phyloP scores from a whole-genome alignment of 2,888 invertebrate genomes.

The Acanthoscelides obtectus region DNA sequence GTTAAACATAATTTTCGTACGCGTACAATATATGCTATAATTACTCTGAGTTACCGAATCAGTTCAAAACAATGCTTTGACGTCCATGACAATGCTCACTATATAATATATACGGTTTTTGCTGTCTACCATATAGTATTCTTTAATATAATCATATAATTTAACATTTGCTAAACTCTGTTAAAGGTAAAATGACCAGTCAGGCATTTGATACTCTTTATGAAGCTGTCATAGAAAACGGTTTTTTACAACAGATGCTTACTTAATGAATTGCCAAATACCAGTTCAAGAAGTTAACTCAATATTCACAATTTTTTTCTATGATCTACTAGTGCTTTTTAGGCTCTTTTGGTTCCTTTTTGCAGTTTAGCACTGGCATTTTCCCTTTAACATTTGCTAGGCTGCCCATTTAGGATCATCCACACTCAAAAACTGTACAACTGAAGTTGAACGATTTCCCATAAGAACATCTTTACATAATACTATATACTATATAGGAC shows the following conservation, averaged over 20 bases:
- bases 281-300: too few relatives aligned
- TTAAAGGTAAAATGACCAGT: not conserved
- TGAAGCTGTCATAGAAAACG: not conserved
- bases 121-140: slow-evolving; percentile 42
- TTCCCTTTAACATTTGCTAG: not conserved
- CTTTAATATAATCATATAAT: slow-evolving; percentile 33
- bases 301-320: too few relatives aligned
- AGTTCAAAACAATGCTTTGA: not conserved
- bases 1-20: not conserved
- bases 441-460: not conserved
- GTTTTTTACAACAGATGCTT: not conserved
- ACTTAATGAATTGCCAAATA: too few relatives aligned
- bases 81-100: slow-evolving; percentile 43
- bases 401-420: not conserved
- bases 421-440: not conserved
- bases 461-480: not conserved
- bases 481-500: not conserved
- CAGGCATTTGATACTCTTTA: not conserved
- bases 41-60: not conserved
- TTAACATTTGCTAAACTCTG: slow-evolving; percentile 1
- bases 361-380: not conserved
- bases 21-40: not conserved
- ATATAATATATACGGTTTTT: slow-evolving; percentile 37
- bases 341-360: too few relatives aligned
- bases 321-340: too few relatives aligned